Evolutionary conservation across 2,888 invertebrate species (phyloP), one percentile per base, ranked within the genome.

Genomic region (Caenorhabditis sinica): DNA sequence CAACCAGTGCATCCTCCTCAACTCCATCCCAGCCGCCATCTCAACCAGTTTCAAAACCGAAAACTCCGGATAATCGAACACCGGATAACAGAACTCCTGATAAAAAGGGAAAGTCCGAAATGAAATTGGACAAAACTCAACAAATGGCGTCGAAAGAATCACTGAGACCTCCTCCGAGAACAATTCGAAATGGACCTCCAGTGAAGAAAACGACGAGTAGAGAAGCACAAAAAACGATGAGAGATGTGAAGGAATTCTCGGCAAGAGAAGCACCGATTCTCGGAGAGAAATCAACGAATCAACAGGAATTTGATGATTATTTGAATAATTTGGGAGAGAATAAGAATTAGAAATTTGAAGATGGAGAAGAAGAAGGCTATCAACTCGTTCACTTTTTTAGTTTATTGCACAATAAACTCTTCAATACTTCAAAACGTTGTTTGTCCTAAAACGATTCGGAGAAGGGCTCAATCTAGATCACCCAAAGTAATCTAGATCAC

Each of bases 261-360:
- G 76, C 76, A 33, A 60, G 30, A 28, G 69, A 61, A 13, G 53
- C 17, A 15, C 65, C 65, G 33, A 6, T 60, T n/a, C 25, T 11
- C 3, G 53, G 30, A n/a, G 77, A 77, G 40, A 63, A 45, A 28
- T 71, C 77, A 9, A 23, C 45, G 20, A 71, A 71, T 53, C 25
- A 69, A 49, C 20, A 77, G n/a, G 77, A 77, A 17, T 77, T 77
- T 17, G 77, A 77, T 60, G 71, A 77, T 40, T 77, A 77, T 30
- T 49, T 77, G 43, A 77, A 77, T 25, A 77, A 77, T 25, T 45
- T 75, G 25, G 75, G 75, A 56, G 75, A 66, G 75, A 74, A 65
- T 53, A 63, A 74, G n/a, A 49, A 61, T 23, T 51, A 30, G 33
- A 33, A n/a, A n/a, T n/a, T n/a, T n/a, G 25, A 4, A 23, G 0